These are phyloP conservation scores for Mesocentrotus franciscanus DNA, from an alignment of 53 echinoderm and acorn worm genomes.

Conservation along the genomic window DNA sequence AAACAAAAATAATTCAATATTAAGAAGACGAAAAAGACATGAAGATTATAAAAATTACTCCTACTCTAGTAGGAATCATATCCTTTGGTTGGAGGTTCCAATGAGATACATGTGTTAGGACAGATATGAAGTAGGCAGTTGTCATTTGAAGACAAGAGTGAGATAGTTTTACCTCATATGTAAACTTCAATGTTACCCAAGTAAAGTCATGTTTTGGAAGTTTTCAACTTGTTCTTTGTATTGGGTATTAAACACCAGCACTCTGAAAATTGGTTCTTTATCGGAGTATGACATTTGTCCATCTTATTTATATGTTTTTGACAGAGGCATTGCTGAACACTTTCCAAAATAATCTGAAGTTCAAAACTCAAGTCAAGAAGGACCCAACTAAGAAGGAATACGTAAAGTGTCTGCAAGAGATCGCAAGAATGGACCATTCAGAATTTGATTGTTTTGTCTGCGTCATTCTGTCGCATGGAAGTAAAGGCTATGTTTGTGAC, in stretches of 20 bases:
- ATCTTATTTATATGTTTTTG: neutral
- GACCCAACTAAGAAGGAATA: conserved; percentile 48
- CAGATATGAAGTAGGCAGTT: too few relatives aligned
- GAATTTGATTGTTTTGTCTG: conserved; percentile 82
- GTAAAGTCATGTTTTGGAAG: neutral
- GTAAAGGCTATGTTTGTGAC: conserved; percentile 71
- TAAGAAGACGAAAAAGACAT: too few relatives aligned
- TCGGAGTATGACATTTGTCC: neutral
- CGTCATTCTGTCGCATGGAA: conserved; percentile 84
- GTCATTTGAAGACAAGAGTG: too few relatives aligned
- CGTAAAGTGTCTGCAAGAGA: conserved; percentile 43
- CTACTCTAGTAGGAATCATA: too few relatives aligned
- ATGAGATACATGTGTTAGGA: too few relatives aligned
- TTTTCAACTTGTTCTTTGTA: neutral
- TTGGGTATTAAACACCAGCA: too few relatives aligned
- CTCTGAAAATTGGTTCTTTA: neutral
- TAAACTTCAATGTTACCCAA: neutral
- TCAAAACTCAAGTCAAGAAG: conserved; percentile 51
- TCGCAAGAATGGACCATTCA: conserved; percentile 63
- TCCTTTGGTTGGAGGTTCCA: neutral
- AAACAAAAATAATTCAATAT: too few relatives aligned
- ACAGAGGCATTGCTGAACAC: conserved; percentile 76
- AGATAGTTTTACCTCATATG: neutral
- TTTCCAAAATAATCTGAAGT: conserved; percentile 74
- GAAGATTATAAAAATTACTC: too few relatives aligned